A percentile compares a stretch with the other conserved stretches of the same genome.
Conservation (phyloP, 2,797 vertebrate species). For the Pseudochirops corinnae region DNA sequence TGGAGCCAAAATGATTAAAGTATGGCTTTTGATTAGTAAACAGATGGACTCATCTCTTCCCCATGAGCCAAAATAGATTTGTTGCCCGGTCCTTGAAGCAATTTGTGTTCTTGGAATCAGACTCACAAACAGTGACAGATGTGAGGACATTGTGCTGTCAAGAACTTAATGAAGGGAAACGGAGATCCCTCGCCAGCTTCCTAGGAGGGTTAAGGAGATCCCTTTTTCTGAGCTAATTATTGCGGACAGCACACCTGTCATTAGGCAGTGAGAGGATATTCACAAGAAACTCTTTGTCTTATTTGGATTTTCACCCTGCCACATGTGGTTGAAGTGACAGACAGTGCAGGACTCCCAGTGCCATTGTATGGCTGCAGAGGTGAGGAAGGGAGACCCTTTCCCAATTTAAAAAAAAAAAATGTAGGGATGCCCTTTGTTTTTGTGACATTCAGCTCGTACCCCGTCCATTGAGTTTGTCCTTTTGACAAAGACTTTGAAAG, state of each 20-base stretch:
- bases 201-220: constrained; percentile 78
- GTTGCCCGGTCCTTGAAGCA: constrained; percentile 81
- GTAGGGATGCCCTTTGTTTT: constrained; percentile 1
- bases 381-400: constrained; percentile 24
- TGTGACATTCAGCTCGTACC: not conserved
- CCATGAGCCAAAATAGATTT: constrained; percentile 78
- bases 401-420: constrained; percentile 3
- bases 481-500: not conserved
- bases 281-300: constrained; percentile 75
- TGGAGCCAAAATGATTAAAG: constrained; percentile 75
- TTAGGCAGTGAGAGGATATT: constrained; percentile 74
- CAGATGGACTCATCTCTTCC: constrained; percentile 84
- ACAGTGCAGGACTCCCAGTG: constrained; percentile 70
- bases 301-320: constrained; percentile 70
- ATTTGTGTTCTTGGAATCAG: constrained; percentile 82
- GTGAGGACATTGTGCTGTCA: constrained; percentile 89
- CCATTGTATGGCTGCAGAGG: constrained; percentile 43
- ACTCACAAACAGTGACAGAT: constrained; percentile 88
- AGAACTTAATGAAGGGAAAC: constrained; percentile 88
- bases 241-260: constrained; percentile 81
- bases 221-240: constrained; percentile 83
- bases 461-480: not conserved
- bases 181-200: constrained; percentile 76
- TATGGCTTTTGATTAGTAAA: constrained; percentile 84
- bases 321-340: constrained; percentile 75